Evolutionary conservation across 2,888 invertebrate species (phyloP), one percentile per base, ranked within the genome.

Genomic region (Aleiodes leptofemur): DNA sequence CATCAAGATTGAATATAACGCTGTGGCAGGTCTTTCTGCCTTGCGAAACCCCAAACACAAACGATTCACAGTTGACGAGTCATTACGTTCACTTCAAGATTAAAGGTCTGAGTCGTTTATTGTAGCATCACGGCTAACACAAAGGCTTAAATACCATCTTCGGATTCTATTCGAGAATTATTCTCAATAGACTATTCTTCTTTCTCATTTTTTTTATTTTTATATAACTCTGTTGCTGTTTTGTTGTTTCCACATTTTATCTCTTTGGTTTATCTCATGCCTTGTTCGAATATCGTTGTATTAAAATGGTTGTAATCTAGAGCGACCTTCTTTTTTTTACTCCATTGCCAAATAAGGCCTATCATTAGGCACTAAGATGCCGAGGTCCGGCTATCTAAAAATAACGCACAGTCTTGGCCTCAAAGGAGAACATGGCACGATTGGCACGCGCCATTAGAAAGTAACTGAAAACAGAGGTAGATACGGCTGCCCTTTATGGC

Each of bases 361-460:
- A 68, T 68, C 51, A 68, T 34, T 68, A 31, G 50, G 68, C 14
- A 51, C 51, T 34, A 14, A 50, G 23, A 68, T n/a, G 43, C 64
- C 64, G 64, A 53, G 51, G 31, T 68, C 69, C 69, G 74, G 61
- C 34, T 59, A 61, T 43, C 74, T 74, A 74, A 74, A 74, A 74
- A 74, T 74, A 74, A 70, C 64, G 29, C n/a, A 55, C 48, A 66
- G 23, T 74, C 70, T 68, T 68, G 68, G 68, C 68, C 68, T 64
- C 64, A 48, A 70, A 74, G 66, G 64, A 70, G 74, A 70, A 74
- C 64, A 55, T 29, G 31, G 68, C 56, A 38, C 16, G 34, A 66
- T 73, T 50, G 69, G 68, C 73, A 51, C 51, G 66, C 23, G 55
- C 55, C 69, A 69, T 74, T 69, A 57, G 74, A 74, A 74, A 74